Percentiles rank a stretch among this genome's conserved stretches.
These are phyloP conservation scores for Leptinotarsa lineolata DNA, from an alignment of 1,140 invertebrate genomes.

Conservation along the genomic window DNA sequence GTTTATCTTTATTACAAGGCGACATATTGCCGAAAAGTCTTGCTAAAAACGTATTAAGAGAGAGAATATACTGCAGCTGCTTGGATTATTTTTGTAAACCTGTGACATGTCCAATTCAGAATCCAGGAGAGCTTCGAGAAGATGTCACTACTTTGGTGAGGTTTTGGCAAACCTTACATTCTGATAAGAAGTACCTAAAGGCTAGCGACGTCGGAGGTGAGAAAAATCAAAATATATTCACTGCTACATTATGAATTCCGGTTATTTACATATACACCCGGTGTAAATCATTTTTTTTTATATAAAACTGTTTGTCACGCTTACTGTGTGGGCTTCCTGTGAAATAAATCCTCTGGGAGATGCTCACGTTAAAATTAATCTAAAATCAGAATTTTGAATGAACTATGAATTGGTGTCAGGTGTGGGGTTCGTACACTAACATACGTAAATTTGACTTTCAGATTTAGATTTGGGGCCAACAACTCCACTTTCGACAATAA, in stretches of 20 bases:
- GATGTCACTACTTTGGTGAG: constrained; percentile 89
- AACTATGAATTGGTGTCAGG: no score
- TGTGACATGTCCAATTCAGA: constrained; percentile 83
- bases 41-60: constrained; percentile 90
- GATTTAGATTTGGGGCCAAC: constrained; percentile 49
- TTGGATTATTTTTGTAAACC: constrained; percentile 94
- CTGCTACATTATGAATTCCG: no score
- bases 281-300: no score
- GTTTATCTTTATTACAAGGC: constrained; percentile 91
- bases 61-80: constrained; percentile 91
- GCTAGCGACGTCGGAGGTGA: constrained; percentile 69
- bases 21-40: constrained; percentile 83
- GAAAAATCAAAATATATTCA: constrained; percentile 1
- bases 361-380: no score
- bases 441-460: constrained; percentile 25
- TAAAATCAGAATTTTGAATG: no score
- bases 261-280: no score
- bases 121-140: constrained; percentile 75
- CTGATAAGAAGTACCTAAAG: constrained; percentile 96
- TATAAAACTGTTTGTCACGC: no score
- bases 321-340: no score
- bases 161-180: constrained; percentile 96
- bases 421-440: neutral
- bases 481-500: constrained; percentile 49
- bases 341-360: no score